Evolutionary conservation across 2,888 invertebrate genomes (phyloP).

Genomic region (Nomada ruficornis): DNA sequence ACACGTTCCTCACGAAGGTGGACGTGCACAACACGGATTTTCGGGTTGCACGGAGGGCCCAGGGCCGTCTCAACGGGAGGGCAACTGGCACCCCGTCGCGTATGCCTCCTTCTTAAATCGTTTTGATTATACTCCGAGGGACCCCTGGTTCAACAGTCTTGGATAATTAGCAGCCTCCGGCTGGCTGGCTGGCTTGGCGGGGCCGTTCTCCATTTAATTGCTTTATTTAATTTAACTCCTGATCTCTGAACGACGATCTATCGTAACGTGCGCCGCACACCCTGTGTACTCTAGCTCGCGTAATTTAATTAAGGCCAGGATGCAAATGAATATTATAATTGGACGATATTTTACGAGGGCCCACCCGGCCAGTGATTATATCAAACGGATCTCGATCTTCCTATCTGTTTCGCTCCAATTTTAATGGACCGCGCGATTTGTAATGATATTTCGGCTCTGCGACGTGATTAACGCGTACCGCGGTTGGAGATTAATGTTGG

Average conservation of each 20-base stretch:
- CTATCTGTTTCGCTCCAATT: neutral
- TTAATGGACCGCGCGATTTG: constrained; percentile 26
- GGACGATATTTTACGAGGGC: constrained; percentile 48
- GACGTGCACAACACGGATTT: constrained; percentile 53
- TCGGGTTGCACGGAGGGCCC: constrained; percentile 48
- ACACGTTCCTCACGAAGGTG: constrained; percentile 26
- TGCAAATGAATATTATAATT: constrained; percentile 54
- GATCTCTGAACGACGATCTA: constrained; percentile 27
- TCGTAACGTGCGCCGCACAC: neutral
- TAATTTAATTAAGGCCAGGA: constrained; percentile 50
- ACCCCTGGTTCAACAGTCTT: constrained; percentile 72
- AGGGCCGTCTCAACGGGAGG: constrained; percentile 73
- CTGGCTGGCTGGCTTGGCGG: neutral
- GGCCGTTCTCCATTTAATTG: constrained; percentile 58
- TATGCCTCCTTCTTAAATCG: constrained; percentile 75
- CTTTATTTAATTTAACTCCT: constrained; percentile 58
- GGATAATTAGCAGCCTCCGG: constrained; percentile 73
- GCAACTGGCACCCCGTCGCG: constrained; percentile 72
- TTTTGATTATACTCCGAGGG: constrained; percentile 71
- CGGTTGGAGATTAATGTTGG: constrained; percentile 36
- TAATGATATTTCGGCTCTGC: constrained; percentile 35
- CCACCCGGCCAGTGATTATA: constrained; percentile 50
- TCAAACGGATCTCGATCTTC: constrained; percentile 27
- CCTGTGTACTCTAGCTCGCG: neutral
- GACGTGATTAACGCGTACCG: constrained; percentile 31